Evolutionary conservation across 2,797 vertebrate species (phyloP), one percentile per base, ranked within the genome.

Genomic region (Cuculus canorus): DNA sequence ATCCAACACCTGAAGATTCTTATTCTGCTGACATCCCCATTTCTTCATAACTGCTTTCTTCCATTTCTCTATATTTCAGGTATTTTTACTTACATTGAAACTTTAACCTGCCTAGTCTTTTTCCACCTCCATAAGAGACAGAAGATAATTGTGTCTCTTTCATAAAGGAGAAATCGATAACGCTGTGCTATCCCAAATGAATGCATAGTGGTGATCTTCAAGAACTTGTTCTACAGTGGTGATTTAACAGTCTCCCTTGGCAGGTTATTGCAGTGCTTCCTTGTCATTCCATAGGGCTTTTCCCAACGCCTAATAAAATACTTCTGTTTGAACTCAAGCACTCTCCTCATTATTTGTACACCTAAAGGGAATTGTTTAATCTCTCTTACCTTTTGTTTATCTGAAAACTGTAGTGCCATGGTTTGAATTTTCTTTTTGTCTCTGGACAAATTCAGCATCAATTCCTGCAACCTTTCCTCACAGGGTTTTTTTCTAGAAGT

Each of bases 211-310:
- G 33, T 1, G 2, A 37, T 54, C 37, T 57, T 75, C 41, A 77
- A 23, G 27, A 93, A 22, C 0, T 0, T 0, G 5, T 54, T 65
- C 37, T 9, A 19, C 22, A 50, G 18, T 5, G 6, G 4, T 18
- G n/a, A 71, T 52, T 56, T 68, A 92, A 66, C 11, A n/a, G 5
- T n/a, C 13, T 45, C 12, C 7, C 17, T 63, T 10, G 11, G 12
- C 17, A 53, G 12, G 32, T 48, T 60, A 72, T 33, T 50, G 15
- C n/a, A 72, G 21, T 5, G 22, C 8, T 69, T 84, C 79, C 8
- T 32, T 60, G 24, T 45, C 37, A 7, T 5, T 78, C 37, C 7
- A 68, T 61, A 61, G 11, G 84, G 59, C 9, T 94, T 86, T 68
- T 48, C 54, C 52, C 8, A 5, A 48, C 22, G 21, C 32, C n/a